Evolutionary conservation across 2,797 vertebrate genomes (phyloP), one percentile per base, ranked within the genome.

Genomic region (Microchirus variegatus): DNA sequence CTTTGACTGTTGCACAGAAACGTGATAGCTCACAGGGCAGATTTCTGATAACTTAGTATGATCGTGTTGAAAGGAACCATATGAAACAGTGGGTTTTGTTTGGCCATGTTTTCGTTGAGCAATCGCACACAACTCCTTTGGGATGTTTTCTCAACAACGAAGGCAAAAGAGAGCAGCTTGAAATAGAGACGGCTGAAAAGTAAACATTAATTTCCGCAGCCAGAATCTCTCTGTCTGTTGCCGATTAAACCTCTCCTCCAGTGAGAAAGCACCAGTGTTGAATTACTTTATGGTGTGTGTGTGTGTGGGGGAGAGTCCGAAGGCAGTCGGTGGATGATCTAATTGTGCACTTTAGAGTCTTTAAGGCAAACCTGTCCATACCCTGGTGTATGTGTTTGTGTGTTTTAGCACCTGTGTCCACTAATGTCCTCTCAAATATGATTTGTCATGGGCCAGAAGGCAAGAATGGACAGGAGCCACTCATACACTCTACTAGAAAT

Each of bases 171-270:
- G 73, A 65, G 55, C 37, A 11, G 80, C 72, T 79, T 76, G 85
- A 89, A 90, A 89, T 68, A 82, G 83, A 88, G 85, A 88, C 56
- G 55, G 60, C 65, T 52, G 62, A 49, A 87, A 87, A 82, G 86
- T 86, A 90, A 90, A 91, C 87, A 90, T 90, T 90, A 73, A 91
- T 91, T 90, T 90, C 89, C 86, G 77, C 58, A 57, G 83, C 54
- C 80, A 73, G 80, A 83, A 84, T 85, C 84, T 85, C 69, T 67
- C 46, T 77, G 83, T 82, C 87, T 90, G 88, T 82, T 89, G 86
- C 76, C 70, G 70, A 88, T 90, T 89, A 85, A 83, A 67, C 48
- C 31, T 31, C 67, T 63, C 57, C 62, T 63, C 70, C 63, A 42
- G 70, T 58, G 62, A 81, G 69, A 73, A 63, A 59, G 75, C 67